Evolutionary conservation across 2,888 invertebrate species (phyloP).

Genomic region (Hecatera dysodea): DNA sequence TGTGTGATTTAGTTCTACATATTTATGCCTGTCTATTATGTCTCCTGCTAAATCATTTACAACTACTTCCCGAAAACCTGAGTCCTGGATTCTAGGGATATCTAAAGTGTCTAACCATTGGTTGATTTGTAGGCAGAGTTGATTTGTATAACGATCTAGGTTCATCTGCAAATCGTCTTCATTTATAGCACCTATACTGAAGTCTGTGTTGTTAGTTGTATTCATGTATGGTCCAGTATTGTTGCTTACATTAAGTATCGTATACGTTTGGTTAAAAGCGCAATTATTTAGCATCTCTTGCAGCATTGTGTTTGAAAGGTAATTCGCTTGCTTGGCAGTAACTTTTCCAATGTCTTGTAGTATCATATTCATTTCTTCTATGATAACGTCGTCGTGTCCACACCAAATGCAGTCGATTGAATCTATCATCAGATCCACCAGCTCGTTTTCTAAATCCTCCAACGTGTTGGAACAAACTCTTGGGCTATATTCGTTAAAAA

Average conservation of each 20-base stretch:
- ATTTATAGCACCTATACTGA: constrained; percentile 50
- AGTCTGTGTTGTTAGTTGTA: constrained; percentile 39
- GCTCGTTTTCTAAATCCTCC: constrained; percentile 72
- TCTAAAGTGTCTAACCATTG: constrained; percentile 76
- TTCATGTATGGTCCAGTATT: constrained; percentile 54
- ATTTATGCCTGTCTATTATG: constrained; percentile 80
- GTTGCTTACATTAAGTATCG: constrained; percentile 63
- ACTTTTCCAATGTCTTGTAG: constrained; percentile 68
- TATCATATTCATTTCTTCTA: constrained; percentile 68
- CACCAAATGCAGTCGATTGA: constrained; percentile 66
- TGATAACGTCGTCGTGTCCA: constrained; percentile 64
- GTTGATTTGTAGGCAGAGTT: constrained; percentile 75
- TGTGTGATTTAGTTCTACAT: constrained; percentile 74
- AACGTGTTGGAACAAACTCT: constrained; percentile 58
- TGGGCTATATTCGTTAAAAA: constrained; percentile 63
- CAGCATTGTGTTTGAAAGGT: constrained; percentile 68
- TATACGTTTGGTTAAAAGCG: constrained; percentile 64
- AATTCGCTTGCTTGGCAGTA: constrained; percentile 66
- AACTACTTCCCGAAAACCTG: constrained; percentile 67
- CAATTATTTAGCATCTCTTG: constrained; percentile 51
- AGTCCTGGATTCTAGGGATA: constrained; percentile 62
- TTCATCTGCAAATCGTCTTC: constrained; percentile 66
- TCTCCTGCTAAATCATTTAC: constrained; percentile 79
- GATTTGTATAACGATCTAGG: constrained; percentile 66
- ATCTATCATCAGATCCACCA: constrained; percentile 71